phyloP scores from a whole-genome alignment of 1,140 invertebrate species.

The Limonius californicus region DNA sequence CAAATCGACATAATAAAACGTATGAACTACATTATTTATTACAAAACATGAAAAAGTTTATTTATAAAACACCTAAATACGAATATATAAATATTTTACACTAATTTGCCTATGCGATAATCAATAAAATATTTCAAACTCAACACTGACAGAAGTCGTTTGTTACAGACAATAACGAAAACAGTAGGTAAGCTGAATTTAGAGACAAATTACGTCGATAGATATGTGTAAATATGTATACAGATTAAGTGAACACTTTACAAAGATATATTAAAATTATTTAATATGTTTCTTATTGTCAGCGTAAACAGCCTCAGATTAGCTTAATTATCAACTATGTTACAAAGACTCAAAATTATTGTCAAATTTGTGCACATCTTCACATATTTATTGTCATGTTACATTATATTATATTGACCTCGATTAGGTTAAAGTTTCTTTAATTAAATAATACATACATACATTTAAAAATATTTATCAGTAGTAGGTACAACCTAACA shows the following conservation, averaged over 20 bases:
- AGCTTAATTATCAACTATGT: slow-evolving; percentile 16
- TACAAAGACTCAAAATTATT: slow-evolving; percentile 19
- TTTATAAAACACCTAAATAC: slow-evolving; percentile 9
- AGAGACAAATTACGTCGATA: not conserved
- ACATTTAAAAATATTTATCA: not conserved
- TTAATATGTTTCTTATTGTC: slow-evolving; percentile 11
- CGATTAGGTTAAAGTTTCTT: not conserved
- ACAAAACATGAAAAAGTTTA: slow-evolving; percentile 12
- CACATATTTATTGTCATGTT: slow-evolving; percentile 19
- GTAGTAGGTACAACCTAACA: too few relatives aligned
- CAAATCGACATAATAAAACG: not conserved
- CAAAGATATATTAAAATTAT: slow-evolving; percentile 16
- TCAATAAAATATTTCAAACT: slow-evolving; percentile 7
- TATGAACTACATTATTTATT: not conserved
- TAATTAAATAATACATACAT: not conserved
- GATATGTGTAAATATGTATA: slow-evolving; percentile 14
- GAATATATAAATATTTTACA: not conserved
- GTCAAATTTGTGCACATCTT: slow-evolving; percentile 21
- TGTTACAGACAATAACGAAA: not conserved
- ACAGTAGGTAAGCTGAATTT: not conserved
- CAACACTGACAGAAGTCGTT: not conserved
- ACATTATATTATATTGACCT: slow-evolving; percentile 10
- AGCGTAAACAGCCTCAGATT: slow-evolving; percentile 16
- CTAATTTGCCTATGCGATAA: not conserved
- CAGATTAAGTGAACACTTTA: slow-evolving; percentile 4